phyloP scores from a whole-genome alignment of 2,113 vertebrate species.

The Atractosteus spatula region DNA sequence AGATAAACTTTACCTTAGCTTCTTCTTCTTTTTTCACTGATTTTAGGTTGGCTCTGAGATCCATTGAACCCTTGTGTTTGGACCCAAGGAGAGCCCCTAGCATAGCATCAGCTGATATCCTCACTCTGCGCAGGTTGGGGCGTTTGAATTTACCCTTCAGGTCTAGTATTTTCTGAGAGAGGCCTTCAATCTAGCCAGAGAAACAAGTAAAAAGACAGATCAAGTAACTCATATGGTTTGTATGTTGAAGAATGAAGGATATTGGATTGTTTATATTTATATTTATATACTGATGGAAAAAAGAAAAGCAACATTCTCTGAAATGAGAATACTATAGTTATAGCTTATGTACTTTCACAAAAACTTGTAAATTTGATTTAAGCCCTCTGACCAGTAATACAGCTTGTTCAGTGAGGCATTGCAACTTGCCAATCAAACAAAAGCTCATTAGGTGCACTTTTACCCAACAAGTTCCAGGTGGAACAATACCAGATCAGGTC shows the following conservation, averaged over 20 bases:
- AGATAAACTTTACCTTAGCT: conserved; percentile 47
- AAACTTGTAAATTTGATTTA: too few relatives aligned
- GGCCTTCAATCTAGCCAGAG: conserved; percentile 50
- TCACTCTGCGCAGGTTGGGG: conserved; percentile 66
- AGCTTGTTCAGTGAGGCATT: neutral
- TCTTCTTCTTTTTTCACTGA: conserved; percentile 75
- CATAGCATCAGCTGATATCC: conserved; percentile 66
- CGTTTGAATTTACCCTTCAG: conserved; percentile 69
- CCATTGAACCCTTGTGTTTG: conserved; percentile 59
- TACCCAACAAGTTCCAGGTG: too few relatives aligned
- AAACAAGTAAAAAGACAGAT: neutral
- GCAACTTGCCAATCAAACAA: too few relatives aligned
- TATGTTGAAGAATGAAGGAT: neutral
- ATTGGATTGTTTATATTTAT: neutral
- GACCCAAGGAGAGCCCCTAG: conserved; percentile 56
- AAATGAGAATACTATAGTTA: neutral
- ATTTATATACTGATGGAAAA: neutral
- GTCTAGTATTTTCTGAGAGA: conserved; percentile 60
- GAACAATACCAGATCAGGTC: too few relatives aligned
- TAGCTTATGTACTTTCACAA: too few relatives aligned
- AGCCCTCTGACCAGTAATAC: neutral
- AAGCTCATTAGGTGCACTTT: too few relatives aligned
- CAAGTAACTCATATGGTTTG: too few relatives aligned
- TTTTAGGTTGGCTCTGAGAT: conserved; percentile 71
- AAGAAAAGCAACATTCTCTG: neutral